These are phyloP conservation scores for Habrosyne pyritoides DNA, from an alignment of 2,888 invertebrate genomes.

Conservation along the genomic window DNA sequence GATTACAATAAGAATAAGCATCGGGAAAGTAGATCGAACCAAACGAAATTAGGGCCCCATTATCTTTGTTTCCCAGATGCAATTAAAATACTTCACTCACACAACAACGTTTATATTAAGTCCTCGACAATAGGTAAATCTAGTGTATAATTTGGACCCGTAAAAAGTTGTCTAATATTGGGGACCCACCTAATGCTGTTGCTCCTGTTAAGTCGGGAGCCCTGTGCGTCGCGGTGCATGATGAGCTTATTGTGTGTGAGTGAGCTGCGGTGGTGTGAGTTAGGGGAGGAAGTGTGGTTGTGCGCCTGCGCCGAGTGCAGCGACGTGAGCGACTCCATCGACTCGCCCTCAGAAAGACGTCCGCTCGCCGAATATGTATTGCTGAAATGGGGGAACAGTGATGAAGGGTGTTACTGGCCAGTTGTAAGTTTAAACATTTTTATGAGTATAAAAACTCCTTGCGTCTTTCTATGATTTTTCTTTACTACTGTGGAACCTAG, in stretches of 20 bases:
- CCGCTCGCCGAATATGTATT: conserved; percentile 89
- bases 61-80: not conserved
- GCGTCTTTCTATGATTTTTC: no score
- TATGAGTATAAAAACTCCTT: not conserved
- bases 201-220: conserved; percentile 91
- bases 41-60: not conserved
- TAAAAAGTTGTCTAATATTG: conserved; percentile 16
- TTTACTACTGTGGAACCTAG: no score
- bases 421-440: conserved; percentile 35
- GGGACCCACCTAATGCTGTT: conserved; percentile 94
- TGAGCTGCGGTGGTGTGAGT: conserved; percentile 86
- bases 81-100: not conserved
- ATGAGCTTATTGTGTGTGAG: conserved; percentile 85
- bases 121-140: not conserved
- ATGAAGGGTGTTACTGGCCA: conserved; percentile 64
- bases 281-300: conserved; percentile 88
- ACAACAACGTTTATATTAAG: not conserved
- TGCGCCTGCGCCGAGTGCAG: conserved; percentile 91
- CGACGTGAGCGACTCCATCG: conserved; percentile 91
- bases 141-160: conserved; percentile 5
- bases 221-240: conserved; percentile 84
- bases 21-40: not conserved
- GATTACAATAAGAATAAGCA: no score
- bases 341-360: conserved; percentile 94
- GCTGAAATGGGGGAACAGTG: conserved; percentile 78